Conservation (phyloP, 2,797 vertebrate species). For the Eulemur rubriventer region DNA sequence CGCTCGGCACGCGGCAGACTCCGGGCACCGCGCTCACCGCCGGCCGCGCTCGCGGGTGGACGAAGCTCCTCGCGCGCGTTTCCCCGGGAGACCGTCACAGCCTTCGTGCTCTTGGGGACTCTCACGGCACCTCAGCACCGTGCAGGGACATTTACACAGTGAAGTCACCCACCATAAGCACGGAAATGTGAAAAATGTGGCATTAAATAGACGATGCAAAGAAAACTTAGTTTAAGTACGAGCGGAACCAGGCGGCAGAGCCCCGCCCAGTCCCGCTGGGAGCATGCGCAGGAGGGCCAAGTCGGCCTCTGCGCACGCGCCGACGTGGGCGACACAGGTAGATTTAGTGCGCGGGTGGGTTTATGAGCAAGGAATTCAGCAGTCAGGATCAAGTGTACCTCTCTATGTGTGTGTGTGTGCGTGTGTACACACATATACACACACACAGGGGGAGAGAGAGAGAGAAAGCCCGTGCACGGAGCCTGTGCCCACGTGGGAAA, state of each 20-base stretch:
- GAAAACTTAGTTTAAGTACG: neutral
- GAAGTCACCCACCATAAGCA: neutral
- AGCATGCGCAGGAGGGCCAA: rapidly evolving
- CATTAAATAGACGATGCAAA: neutral
- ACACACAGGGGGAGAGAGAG: no score
- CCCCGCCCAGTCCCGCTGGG: neutral
- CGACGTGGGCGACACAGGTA: neutral
- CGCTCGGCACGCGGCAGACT: no score
- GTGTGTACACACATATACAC: no score
- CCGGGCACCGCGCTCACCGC: no score
- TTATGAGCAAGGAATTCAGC: neutral
- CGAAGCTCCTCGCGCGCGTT: neutral
- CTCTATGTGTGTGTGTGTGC: no score
- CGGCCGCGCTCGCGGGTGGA: no score
- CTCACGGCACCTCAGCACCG: neutral
- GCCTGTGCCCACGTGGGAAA: neutral
- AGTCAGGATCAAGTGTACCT: neutral
- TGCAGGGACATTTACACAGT: neutral
- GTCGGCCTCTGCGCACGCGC: no score
- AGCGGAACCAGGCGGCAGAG: no score
- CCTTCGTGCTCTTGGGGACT: neutral
- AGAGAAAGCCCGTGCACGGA: no score
- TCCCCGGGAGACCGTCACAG: neutral
- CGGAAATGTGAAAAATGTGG: neutral
- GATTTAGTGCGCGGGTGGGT: neutral